Base-by-base conservation (phyloP, 1,140 invertebrate genomes). In the Mamestra configurata region DNA sequence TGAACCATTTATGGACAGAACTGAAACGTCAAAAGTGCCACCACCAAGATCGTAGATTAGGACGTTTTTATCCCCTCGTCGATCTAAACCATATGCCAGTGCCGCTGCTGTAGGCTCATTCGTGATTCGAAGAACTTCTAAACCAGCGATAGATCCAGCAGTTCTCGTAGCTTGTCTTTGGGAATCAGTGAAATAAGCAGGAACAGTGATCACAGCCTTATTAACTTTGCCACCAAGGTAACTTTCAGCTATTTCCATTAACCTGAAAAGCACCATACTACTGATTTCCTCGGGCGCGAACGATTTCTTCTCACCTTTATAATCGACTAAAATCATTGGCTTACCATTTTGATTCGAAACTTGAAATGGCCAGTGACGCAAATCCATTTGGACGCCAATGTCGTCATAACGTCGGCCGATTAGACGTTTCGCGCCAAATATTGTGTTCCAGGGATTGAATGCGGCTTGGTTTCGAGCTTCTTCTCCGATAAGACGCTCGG, bases 91-190 rank as follows among this genome's bases (percentile, higher is more conserved):
- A 86, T 97, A 97, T 15, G 97, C 97, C 1, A 97, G 90, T 13
- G 97, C 97, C 0, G 97, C 97, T 1, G 97, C 97, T 4, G 97
- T 97, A 0, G 97, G 97, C 89, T 97, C 97, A 83, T 97, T 97
- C 64, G 97, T 96, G 59, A 97, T 97, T 53, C 97, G 92, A 7
- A 97, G 86, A 4, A 98, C 96, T 81, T 97, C 97, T 1, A 97
- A 85, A 27, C 97, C 97, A 61, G 96, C 95, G 71, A 97, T 96
- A 8, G 92, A 90, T 7, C 96, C 97, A 13, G 97, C 97, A 64
- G 96, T 95, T 87, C 96, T 96, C 4, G 96, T 97, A 0, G 97
- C 97, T 85, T 97, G 96, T 7, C 97, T 94, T 84, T 97, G 97
- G 8, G 96, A 95, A 87, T 97, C 97, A 82, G 96, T 97, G 92